Percentiles rank a stretch among this genome's conserved stretches.
Conservation (phyloP, 2,113 vertebrate genomes). For the Mirounga angustirostris region DNA sequence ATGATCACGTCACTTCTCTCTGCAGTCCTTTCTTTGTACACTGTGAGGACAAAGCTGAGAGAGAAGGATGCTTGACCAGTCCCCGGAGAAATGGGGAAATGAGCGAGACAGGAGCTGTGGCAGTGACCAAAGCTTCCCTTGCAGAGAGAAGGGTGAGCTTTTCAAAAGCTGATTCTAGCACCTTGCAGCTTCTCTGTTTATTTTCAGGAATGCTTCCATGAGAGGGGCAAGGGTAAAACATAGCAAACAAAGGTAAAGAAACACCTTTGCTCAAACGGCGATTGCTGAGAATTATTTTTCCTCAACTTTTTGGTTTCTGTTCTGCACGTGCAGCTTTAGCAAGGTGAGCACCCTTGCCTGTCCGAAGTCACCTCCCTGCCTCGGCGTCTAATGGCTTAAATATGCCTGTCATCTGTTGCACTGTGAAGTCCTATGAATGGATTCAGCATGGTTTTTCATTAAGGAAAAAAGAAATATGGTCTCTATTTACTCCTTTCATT, state of each 20-base stretch:
- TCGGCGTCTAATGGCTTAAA: not conserved
- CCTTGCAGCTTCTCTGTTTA: not conserved
- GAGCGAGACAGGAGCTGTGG: not conserved
- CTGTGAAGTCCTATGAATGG: not conserved
- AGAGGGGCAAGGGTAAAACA: not conserved
- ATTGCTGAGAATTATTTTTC: not conserved
- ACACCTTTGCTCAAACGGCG: not conserved
- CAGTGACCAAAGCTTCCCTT: not conserved
- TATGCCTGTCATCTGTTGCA: not conserved
- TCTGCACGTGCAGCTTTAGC: not conserved
- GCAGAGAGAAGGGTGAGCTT: not conserved
- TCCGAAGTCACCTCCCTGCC: not conserved
- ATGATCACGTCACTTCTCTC: not conserved
- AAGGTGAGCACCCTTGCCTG: not conserved
- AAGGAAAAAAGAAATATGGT: slow-evolving; percentile 6
- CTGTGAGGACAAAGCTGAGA: not conserved
- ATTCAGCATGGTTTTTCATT: not conserved
- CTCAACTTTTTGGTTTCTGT: not conserved
- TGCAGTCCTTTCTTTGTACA: not conserved
- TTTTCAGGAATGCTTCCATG: not conserved
- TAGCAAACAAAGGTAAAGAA: not conserved
- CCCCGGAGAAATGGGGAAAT: too few species aligned
- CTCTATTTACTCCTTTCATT: not conserved
- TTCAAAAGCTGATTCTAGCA: not conserved
- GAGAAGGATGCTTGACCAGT: not conserved